phyloP scores from a whole-genome alignment of 2,113 vertebrate species.

The Elaphurus davidianus region DNA sequence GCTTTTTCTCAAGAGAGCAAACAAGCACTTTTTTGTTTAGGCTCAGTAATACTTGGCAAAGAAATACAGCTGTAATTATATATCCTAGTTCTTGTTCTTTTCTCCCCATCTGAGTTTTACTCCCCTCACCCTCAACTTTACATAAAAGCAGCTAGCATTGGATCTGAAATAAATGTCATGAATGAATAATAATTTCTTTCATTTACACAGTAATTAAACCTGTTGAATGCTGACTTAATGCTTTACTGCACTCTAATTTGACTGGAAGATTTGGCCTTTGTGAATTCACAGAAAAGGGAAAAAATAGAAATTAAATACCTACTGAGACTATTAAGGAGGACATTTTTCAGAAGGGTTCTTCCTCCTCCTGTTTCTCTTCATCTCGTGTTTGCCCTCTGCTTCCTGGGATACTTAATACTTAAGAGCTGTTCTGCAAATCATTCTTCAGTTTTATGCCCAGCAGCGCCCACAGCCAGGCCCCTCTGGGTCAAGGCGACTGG shows the following conservation, averaged over 20 bases:
- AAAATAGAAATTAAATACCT: constrained; percentile 67
- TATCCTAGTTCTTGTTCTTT: constrained; percentile 64
- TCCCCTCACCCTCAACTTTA: constrained; percentile 43
- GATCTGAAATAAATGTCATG: constrained; percentile 82
- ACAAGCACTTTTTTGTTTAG: constrained; percentile 87
- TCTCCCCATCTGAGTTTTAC: constrained; percentile 16
- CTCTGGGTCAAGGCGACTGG: background rate
- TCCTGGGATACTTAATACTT: constrained; percentile 5
- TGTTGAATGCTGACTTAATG: constrained; percentile 80
- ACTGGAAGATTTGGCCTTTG: constrained; percentile 76
- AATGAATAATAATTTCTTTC: constrained; percentile 86
- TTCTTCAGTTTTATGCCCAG: background rate
- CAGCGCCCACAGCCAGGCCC: background rate
- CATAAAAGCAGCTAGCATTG: constrained; percentile 74
- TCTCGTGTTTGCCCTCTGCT: background rate
- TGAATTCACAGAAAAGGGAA: constrained; percentile 64
- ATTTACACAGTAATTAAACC: constrained; percentile 85
- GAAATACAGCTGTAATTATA: constrained; percentile 81
- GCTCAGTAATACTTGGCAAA: constrained; percentile 85
- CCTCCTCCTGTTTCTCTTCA: constrained; percentile 17
- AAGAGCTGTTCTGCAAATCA: background rate
- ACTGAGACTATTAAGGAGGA: constrained; percentile 55
- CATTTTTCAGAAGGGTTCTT: background rate
- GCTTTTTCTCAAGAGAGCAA: constrained; percentile 77
- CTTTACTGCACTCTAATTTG: constrained; percentile 78